These are phyloP conservation scores for Cataglyphis livida DNA, from an alignment of 2,888 invertebrate genomes.

Conservation along the genomic window DNA sequence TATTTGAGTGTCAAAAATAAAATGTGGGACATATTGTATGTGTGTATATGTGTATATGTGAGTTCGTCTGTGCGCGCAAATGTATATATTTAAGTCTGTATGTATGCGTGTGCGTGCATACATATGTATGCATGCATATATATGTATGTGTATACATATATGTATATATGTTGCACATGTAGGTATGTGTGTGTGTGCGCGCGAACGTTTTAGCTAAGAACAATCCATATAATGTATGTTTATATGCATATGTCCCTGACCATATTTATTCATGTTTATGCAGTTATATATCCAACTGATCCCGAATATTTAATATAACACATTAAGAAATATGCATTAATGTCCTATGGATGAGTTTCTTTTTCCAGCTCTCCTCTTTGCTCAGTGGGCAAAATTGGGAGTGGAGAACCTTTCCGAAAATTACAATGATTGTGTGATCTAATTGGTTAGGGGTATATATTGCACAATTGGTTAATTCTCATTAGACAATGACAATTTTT, in stretches of 20 bases:
- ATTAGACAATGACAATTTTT: constrained; percentile 85
- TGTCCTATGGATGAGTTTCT: constrained; percentile 86
- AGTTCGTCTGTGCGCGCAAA: background rate
- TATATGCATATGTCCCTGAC: constrained; percentile 79
- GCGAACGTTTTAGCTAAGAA: constrained; percentile 69
- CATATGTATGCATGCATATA: background rate
- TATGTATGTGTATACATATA: background rate
- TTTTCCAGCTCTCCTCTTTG: constrained; percentile 96
- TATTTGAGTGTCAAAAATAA: background rate
- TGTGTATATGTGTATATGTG: background rate
- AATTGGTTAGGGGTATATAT: constrained; percentile 83
- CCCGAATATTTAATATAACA: constrained; percentile 70
- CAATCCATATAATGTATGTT: constrained; percentile 80
- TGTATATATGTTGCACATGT: background rate
- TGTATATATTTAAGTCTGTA: constrained; percentile 19
- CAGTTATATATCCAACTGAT: constrained; percentile 80
- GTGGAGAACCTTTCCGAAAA: constrained; percentile 85
- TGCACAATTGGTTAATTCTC: constrained; percentile 81
- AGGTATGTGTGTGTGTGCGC: background rate
- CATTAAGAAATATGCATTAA: constrained; percentile 77
- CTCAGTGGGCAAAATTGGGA: constrained; percentile 92
- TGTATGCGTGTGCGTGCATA: background rate
- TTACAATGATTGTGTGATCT: constrained; percentile 76
- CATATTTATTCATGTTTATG: constrained; percentile 82
- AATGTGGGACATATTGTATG: background rate